Evolutionary conservation across 2,888 invertebrate species (phyloP), one percentile per base, ranked within the genome.

Genomic region (Ochropleura leucogaster): DNA sequence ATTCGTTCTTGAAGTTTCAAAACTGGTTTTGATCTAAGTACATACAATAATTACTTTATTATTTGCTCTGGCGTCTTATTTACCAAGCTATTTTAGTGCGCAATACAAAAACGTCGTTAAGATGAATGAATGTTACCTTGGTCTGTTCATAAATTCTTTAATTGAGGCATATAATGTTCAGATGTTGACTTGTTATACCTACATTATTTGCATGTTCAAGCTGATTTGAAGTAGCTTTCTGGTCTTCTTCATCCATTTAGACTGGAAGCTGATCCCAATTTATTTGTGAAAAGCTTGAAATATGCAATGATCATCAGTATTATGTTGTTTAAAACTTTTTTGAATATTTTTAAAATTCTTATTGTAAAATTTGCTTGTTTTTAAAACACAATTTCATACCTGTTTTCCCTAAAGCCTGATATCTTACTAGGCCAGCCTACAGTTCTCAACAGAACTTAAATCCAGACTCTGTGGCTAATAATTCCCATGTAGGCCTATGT

Each of bases 1-100:
- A 80, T 62, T 44, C 40, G 60, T 53, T 53, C 60, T 40, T 20
- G 59, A 77, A 82, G 73, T 79, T 77, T 68, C n/a, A 18, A 77
- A 88, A 87, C 87, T 74, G 86, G 87, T 87, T 88, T 85, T 47
- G 49, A 14, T 18, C 30, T 7, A 2, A 59, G 69, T 79, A 66
- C 68, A 51, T 71, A 49, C 0, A 63, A 57, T 82, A 82, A 82
- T 77, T 72, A 82, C 83, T 51, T 6, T 51, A 57, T 20, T 74
- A 64, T 60, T 74, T 64, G 69, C 74, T 74, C 68, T 74, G 68
- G 53, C 60, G 30, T 63, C 8, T 55, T 72, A 81, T 69, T 74
- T 75, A 60, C 42, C 46, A 59, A n/a, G 46, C 46, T 66, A 63
- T 53, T 57, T 57, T n/a, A 0, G n/a, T 74, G 64, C 49, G 72